These are phyloP conservation scores for Ceramica pisi DNA, from an alignment of 2,888 invertebrate species.

Conservation along the genomic window DNA sequence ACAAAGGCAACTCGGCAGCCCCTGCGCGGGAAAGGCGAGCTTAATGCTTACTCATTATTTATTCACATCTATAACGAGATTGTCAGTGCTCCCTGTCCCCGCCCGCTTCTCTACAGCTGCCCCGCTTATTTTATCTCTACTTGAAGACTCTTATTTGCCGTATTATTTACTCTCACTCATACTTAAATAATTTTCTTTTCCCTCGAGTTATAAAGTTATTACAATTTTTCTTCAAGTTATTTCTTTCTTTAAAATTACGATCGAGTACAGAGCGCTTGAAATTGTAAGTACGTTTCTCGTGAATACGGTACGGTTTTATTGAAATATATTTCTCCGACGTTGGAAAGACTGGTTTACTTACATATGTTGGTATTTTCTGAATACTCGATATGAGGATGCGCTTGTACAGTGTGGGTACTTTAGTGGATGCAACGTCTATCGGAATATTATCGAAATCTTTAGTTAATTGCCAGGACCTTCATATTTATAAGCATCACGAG, in stretches of 20 bases:
- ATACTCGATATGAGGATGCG: slow-evolving; percentile 62
- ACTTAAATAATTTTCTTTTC: slow-evolving; percentile 80
- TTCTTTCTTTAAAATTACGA: slow-evolving; percentile 70
- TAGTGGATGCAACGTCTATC: slow-evolving; percentile 12
- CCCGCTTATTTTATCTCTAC: slow-evolving; percentile 79
- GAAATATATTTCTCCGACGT: slow-evolving; percentile 72
- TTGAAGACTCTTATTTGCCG: slow-evolving; percentile 68
- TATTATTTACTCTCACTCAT: slow-evolving; percentile 78
- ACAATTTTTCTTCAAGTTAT: slow-evolving; percentile 76
- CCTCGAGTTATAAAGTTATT: slow-evolving; percentile 81
- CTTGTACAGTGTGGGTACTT: slow-evolving; percentile 44
- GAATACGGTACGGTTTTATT: slow-evolving; percentile 69
- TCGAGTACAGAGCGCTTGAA: slow-evolving; percentile 59
- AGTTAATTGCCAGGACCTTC: background rate
- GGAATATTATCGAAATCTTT: background rate
- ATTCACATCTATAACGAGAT: slow-evolving; percentile 90
- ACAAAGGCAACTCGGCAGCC: slow-evolving; percentile 84
- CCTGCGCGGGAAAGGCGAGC: slow-evolving; percentile 78
- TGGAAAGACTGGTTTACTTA: slow-evolving; percentile 72
- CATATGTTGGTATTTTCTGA: slow-evolving; percentile 71
- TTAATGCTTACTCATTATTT: slow-evolving; percentile 89
- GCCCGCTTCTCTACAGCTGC: slow-evolving; percentile 72
- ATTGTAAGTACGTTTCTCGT: slow-evolving; percentile 58
- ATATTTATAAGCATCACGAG: background rate
- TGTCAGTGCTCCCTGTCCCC: slow-evolving; percentile 84